Conservation (phyloP, 1,140 invertebrate genomes). For the Gonatopus flavifemur region DNA sequence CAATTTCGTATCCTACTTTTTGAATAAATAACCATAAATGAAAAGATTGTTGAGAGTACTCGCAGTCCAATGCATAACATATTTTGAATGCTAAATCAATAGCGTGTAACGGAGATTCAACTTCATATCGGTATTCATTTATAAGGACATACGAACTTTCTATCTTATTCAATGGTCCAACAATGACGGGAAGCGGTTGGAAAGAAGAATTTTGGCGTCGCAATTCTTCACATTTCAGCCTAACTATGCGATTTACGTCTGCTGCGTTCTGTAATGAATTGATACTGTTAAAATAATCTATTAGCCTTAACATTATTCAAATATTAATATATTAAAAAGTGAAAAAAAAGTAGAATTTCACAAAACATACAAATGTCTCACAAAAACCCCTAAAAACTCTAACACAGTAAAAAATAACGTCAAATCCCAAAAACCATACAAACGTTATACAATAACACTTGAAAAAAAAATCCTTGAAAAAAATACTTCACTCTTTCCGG, state of each 20-base stretch:
- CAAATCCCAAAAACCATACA: too few relatives aligned
- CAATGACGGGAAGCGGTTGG: conserved; percentile 11
- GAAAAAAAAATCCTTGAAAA: too few relatives aligned
- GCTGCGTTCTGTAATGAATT: background rate
- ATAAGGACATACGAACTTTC: conserved; percentile 8
- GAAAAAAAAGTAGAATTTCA: too few relatives aligned
- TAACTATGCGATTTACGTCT: conserved; percentile 1
- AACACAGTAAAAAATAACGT: too few relatives aligned
- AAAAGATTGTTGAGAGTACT: conserved; percentile 2
- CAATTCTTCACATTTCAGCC: conserved; percentile 2
- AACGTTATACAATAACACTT: too few relatives aligned
- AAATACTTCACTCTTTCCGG: too few relatives aligned
- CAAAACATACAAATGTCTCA: too few relatives aligned
- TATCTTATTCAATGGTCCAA: conserved; percentile 5
- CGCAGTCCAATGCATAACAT: conserved; percentile 10
- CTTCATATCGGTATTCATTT: conserved; percentile 9
- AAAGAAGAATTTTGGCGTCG: background rate
- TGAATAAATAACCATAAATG: conserved; percentile 13
- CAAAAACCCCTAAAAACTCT: too few relatives aligned
- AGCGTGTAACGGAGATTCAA: conserved; percentile 4
- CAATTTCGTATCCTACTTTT: background rate
- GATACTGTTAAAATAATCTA: background rate
- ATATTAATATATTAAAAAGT: background rate
- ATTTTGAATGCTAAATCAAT: conserved; percentile 11
- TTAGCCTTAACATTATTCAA: background rate